phyloP scores from a whole-genome alignment of 2,888 invertebrate genomes.

The Amorpha juglandis region DNA sequence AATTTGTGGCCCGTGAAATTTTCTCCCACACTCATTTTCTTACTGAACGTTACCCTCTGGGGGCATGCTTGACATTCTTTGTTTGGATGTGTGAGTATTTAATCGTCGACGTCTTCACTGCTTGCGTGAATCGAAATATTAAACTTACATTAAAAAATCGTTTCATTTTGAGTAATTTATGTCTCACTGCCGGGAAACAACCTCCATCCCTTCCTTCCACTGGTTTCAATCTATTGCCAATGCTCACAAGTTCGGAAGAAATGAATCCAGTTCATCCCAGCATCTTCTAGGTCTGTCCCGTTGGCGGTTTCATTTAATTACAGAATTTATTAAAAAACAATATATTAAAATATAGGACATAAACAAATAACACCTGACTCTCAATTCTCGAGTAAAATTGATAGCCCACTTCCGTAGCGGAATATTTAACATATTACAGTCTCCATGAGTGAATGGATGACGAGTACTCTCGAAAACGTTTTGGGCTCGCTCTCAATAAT shows the following conservation, averaged over 20 bases:
- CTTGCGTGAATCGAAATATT: background rate
- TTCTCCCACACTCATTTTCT: constrained; percentile 72
- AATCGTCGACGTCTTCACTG: constrained; percentile 41
- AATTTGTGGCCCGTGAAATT: constrained; percentile 82
- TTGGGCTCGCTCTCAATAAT: constrained; percentile 32
- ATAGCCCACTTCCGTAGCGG: background rate
- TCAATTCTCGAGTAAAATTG: background rate
- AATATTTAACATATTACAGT: constrained; percentile 15
- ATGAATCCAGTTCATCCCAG: too few relatives aligned
- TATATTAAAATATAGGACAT: background rate
- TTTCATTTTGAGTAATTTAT: too few relatives aligned
- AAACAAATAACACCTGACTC: constrained; percentile 1
- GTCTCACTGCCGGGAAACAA: too few relatives aligned
- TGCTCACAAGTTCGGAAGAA: too few relatives aligned
- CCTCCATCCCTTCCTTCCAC: too few relatives aligned
- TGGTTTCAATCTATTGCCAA: too few relatives aligned
- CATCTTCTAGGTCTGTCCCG: too few relatives aligned
- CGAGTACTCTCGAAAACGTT: constrained; percentile 29
- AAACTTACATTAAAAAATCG: background rate
- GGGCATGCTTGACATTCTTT: constrained; percentile 63
- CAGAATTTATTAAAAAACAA: too few relatives aligned
- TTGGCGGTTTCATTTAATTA: too few relatives aligned
- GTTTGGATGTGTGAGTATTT: constrained; percentile 44
- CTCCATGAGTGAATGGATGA: constrained; percentile 1
- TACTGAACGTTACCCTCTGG: constrained; percentile 62